Percentiles rank a stretch among this genome's conserved stretches.
These are phyloP conservation scores for Ceriagrion tenellum DNA, from an alignment of 2,888 invertebrate species.

Conservation along the genomic window DNA sequence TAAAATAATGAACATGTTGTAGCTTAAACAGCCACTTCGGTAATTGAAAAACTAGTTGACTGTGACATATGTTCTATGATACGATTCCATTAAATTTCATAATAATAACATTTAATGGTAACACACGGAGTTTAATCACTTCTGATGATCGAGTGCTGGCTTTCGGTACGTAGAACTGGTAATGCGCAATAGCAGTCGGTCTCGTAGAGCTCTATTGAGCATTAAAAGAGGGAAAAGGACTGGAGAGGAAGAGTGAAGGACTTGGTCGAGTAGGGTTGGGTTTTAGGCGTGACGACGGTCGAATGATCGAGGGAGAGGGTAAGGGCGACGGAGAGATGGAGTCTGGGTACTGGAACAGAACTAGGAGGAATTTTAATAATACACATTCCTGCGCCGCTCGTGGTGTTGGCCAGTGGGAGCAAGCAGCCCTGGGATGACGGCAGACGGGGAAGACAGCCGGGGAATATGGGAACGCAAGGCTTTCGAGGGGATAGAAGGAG, in stretches of 20 bases:
- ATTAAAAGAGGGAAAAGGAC: neutral
- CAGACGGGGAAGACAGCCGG: slow-evolving; percentile 37
- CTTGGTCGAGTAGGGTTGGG: neutral
- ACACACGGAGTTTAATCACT: too few relatives aligned
- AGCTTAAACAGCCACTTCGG: too few relatives aligned
- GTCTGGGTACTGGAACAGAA: slow-evolving; percentile 31
- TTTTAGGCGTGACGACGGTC: neutral
- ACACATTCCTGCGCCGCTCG: slow-evolving; percentile 44
- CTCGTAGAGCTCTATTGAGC: neutral
- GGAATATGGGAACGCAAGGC: neutral
- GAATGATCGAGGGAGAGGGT: neutral
- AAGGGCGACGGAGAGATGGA: slow-evolving; percentile 7
- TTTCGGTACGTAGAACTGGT: neutral
- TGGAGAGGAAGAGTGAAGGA: neutral
- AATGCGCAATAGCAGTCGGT: neutral
- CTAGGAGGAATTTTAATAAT: slow-evolving; percentile 61
- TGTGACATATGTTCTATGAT: too few relatives aligned
- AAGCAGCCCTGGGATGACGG: neutral
- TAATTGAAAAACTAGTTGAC: too few relatives aligned
- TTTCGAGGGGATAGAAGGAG: too few relatives aligned
- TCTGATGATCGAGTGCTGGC: neutral
- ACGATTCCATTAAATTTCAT: too few relatives aligned
- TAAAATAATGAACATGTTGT: too few relatives aligned
- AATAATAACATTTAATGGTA: too few relatives aligned
- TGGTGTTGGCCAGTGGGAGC: slow-evolving; percentile 48